Conservation (phyloP, 2,888 invertebrate genomes). For the Papilio demoleus region DNA sequence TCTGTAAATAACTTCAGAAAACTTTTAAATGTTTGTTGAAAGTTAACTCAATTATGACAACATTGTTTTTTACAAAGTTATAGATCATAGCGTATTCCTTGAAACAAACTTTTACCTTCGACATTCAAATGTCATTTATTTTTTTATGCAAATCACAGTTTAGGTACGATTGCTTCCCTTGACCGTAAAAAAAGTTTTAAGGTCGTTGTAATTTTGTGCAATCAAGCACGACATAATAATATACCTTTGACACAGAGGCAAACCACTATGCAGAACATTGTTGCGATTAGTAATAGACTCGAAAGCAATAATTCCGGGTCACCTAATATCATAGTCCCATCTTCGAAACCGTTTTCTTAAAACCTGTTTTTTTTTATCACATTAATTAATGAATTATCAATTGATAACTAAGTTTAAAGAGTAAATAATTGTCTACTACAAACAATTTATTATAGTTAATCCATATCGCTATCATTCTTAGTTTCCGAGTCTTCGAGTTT, state of each 20-base stretch:
- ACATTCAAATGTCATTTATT: constrained; percentile 15
- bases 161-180: constrained; percentile 8
- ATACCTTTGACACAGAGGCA: neutral
- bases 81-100: neutral
- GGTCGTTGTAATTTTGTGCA: constrained; percentile 17
- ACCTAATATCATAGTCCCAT: no score
- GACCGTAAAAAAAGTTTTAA: constrained; percentile 16
- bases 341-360: no score
- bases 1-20: no score
- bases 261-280: neutral
- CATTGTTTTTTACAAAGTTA: no score
- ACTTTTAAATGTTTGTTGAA: neutral
- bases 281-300: neutral
- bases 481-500: no score
- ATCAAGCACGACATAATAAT: neutral
- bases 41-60: neutral
- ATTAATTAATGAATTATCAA: no score
- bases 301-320: no score
- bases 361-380: no score
- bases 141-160: constrained; percentile 11
- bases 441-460: no score
- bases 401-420: no score
- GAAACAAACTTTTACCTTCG: neutral
- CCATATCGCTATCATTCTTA: no score
- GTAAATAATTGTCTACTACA: no score